Conservation (phyloP, 2,888 invertebrate genomes). For the Xanthorhoe designata region DNA sequence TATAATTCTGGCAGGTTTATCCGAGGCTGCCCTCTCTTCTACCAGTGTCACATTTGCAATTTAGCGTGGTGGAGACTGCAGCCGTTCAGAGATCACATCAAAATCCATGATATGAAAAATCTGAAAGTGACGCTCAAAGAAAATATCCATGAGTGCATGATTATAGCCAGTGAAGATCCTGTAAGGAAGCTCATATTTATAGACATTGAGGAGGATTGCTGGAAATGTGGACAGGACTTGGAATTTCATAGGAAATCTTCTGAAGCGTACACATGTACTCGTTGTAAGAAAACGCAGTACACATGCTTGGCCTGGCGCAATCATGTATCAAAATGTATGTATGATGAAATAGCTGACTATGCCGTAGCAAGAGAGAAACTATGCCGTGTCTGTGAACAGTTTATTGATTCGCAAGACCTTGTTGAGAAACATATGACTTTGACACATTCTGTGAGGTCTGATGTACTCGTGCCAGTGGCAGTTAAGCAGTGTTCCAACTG, state of each 20-base stretch:
- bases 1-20: neutral
- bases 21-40: conserved; percentile 52
- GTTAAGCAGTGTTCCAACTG: conserved; percentile 40
- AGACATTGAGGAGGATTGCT: conserved; percentile 48
- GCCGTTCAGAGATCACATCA: conserved; percentile 56
- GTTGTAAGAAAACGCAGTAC: conserved; percentile 40
- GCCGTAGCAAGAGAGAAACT: conserved; percentile 1
- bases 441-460: conserved; percentile 56
- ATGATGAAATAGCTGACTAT: neutral
- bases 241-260: conserved; percentile 6
- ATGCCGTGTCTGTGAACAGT: conserved; percentile 11
- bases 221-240: conserved; percentile 51
- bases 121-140: conserved; percentile 39
- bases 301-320: conserved; percentile 41
- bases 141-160: conserved; percentile 43
- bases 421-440: conserved; percentile 43
- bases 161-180: conserved; percentile 42
- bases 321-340: conserved; percentile 27
- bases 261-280: conserved; percentile 40
- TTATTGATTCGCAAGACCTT: neutral
- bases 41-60: conserved; percentile 64
- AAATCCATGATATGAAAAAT: neutral
- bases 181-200: conserved; percentile 10
- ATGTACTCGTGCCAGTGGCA: conserved; percentile 37
- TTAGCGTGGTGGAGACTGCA: conserved; percentile 60